Evolutionary conservation across 2,797 vertebrate species (phyloP), one percentile per base, ranked within the genome.

Genomic region (Notoglanidium macrostoma): DNA sequence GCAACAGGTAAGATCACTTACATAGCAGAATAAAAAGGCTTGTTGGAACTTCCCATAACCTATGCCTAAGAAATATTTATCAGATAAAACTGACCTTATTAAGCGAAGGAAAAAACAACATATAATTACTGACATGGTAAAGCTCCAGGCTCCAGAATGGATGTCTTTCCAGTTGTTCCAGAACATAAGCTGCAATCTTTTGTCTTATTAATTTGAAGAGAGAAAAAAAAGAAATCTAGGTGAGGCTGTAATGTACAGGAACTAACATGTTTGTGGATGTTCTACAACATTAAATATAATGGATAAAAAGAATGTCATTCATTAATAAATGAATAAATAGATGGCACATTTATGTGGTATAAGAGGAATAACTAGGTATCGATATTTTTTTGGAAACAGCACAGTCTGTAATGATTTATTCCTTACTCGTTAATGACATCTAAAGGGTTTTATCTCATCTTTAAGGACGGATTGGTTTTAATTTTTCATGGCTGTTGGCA

Each of bases 401-500:
- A 78, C 49, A 15, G 15, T 11, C 57, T 12, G 3, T 11, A 67
- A 29, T 46, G 79, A 49, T 65, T 51, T 51, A 29, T 46, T 17
- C 12, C 26, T 46, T 63, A n/a, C 29, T 55, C 46, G n/a, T 0
- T 35, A 11, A 35, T 11, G 0, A n/a, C 9, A 5, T 57, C 49
- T 21, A 7, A 57, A 14, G 54, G 3, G 8, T 0, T 78, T 23
- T 35, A 61, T 40, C 26, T 23, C 5, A 11, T 57, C 9, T 78
- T 55, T 61, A 61, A 67, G 55, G 5, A 67, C 26, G 65, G 49
- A 32, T 11, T 49, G n/a, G 29, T 44, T 55, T 49, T 29, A 6
- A 76, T 57, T 14, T 46, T 10, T 79, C 5, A 0, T 68, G 77
- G 59, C 65, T n/a, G 87, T 49, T 19, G 0, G 1, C 89, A 96